phyloP scores from a whole-genome alignment of 2,113 vertebrate genomes.

The Abramis brama region DNA sequence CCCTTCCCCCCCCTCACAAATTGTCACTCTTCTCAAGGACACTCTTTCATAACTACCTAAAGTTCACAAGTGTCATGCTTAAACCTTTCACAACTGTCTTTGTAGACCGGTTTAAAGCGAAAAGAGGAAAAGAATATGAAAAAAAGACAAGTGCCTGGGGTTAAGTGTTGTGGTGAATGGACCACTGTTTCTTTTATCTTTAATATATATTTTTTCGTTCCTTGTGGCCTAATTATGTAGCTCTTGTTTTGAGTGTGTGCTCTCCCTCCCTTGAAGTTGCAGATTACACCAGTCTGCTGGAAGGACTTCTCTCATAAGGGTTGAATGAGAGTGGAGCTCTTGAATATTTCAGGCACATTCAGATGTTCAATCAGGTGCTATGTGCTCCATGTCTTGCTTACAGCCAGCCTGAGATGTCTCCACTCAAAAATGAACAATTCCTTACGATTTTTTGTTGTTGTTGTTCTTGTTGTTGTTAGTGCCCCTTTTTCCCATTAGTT shows the following conservation, averaged over 20 bases:
- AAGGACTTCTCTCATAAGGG: slow-evolving; percentile 69
- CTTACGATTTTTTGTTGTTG: neutral
- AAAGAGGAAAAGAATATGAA: slow-evolving; percentile 25
- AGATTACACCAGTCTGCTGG: slow-evolving; percentile 73
- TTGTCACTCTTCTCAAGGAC: slow-evolving; percentile 67
- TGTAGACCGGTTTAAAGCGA: slow-evolving; percentile 59
- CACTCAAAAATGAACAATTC: slow-evolving; percentile 68
- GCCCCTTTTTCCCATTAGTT: slow-evolving; percentile 66
- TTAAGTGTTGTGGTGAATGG: slow-evolving; percentile 81
- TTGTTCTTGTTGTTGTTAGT: slow-evolving; percentile 23
- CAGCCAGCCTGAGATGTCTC: slow-evolving; percentile 79
- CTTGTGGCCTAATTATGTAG: slow-evolving; percentile 58
- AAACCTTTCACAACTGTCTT: slow-evolving; percentile 69
- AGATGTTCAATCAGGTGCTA: slow-evolving; percentile 57
- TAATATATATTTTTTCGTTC: slow-evolving; percentile 55
- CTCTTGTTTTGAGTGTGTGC: slow-evolving; percentile 46
- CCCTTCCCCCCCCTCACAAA: slow-evolving; percentile 70
- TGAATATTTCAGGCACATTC: slow-evolving; percentile 59
- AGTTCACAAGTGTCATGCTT: slow-evolving; percentile 68
- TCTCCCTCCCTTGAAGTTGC: slow-evolving; percentile 62
- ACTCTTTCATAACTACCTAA: slow-evolving; percentile 65
- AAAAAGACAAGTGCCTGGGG: slow-evolving; percentile 71
- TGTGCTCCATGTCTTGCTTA: slow-evolving; percentile 45
- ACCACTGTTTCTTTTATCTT: slow-evolving; percentile 73
- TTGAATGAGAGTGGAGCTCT: slow-evolving; percentile 51